phyloP scores from a whole-genome alignment of 92 coral and sea anemone species.

The Epizoanthus stellaris region DNA sequence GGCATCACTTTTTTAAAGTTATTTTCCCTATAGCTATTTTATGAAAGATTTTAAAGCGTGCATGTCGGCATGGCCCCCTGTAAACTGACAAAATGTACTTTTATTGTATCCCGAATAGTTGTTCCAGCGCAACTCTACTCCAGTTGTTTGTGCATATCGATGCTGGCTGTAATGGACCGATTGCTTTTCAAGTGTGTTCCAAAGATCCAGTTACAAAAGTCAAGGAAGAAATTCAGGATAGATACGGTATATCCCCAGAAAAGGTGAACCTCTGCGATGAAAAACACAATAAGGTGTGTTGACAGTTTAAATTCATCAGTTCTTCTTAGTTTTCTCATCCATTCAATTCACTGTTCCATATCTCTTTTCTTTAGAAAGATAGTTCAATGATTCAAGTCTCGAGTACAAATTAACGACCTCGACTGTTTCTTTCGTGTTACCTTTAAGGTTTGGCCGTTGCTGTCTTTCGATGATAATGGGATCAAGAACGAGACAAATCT shows the following conservation, averaged over 20 bases:
- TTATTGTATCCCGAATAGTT: not conserved
- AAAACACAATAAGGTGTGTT: conserved; percentile 21
- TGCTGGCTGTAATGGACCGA: conserved; percentile 16
- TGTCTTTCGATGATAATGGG: conserved; percentile 41
- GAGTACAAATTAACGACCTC: too few species aligned
- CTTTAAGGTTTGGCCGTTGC: conserved; percentile 25
- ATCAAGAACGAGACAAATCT: conserved; percentile 29
- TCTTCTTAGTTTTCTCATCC: not conserved
- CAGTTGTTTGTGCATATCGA: conserved; percentile 32
- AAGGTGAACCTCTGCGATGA: conserved; percentile 23
- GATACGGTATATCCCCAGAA: conserved; percentile 12
- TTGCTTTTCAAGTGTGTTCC: conserved; percentile 28
- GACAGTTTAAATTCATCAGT: too few species aligned
- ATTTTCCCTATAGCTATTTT: not conserved
- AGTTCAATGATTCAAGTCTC: too few species aligned
- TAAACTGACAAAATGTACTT: not conserved
- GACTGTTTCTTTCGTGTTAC: not conserved
- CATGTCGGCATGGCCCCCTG: not conserved
- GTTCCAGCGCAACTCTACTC: not conserved
- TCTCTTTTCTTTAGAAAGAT: too few species aligned
- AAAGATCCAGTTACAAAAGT: conserved; percentile 18
- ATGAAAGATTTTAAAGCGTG: not conserved
- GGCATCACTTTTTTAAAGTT: not conserved
- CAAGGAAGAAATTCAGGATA: conserved; percentile 9
- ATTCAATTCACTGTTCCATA: too few species aligned